Percentiles rank a stretch among this genome's conserved stretches.
phyloP scores from a whole-genome alignment of 1,140 invertebrate species.

The Drusus annulatus region DNA sequence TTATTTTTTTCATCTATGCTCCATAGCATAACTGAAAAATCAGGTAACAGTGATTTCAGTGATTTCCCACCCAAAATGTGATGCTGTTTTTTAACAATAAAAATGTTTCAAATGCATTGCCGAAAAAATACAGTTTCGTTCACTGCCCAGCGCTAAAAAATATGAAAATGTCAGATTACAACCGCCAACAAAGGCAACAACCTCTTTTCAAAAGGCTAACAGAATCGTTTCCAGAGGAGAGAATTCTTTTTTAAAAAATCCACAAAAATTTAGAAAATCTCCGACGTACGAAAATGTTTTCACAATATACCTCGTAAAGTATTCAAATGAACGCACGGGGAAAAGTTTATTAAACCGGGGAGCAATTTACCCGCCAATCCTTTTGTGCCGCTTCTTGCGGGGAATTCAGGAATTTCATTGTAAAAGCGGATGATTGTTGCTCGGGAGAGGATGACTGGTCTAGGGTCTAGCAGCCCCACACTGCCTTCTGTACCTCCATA shows the following conservation, averaged over 20 bases:
- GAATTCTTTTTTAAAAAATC: slow-evolving; percentile 11
- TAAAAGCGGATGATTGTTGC: slow-evolving; percentile 47
- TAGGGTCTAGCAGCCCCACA: too few species aligned
- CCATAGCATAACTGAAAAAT: too few species aligned
- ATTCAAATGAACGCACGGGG: slow-evolving; percentile 59
- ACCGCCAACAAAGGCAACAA: background rate
- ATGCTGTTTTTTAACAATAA: too few species aligned
- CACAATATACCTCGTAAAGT: slow-evolving; percentile 59
- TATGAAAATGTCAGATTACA: background rate
- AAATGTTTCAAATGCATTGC: too few species aligned
- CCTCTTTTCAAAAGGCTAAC: background rate
- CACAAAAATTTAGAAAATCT: slow-evolving; percentile 56
- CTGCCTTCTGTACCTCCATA: too few species aligned
- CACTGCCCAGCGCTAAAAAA: background rate
- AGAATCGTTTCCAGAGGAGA: slow-evolving; percentile 7
- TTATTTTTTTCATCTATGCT: too few species aligned
- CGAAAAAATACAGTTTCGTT: too few species aligned
- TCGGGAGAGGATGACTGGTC: slow-evolving; percentile 2
- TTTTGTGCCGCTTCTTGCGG: slow-evolving; percentile 53
- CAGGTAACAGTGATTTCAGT: too few species aligned
- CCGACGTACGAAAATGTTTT: slow-evolving; percentile 57
- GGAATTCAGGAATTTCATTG: slow-evolving; percentile 58
- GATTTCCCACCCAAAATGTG: too few species aligned
- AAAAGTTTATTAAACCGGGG: slow-evolving; percentile 59
- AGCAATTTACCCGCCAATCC: slow-evolving; percentile 58